These are phyloP conservation scores for Leptoteleia sp. DNA, from an alignment of 1,140 invertebrate species.

Conservation along the genomic window DNA sequence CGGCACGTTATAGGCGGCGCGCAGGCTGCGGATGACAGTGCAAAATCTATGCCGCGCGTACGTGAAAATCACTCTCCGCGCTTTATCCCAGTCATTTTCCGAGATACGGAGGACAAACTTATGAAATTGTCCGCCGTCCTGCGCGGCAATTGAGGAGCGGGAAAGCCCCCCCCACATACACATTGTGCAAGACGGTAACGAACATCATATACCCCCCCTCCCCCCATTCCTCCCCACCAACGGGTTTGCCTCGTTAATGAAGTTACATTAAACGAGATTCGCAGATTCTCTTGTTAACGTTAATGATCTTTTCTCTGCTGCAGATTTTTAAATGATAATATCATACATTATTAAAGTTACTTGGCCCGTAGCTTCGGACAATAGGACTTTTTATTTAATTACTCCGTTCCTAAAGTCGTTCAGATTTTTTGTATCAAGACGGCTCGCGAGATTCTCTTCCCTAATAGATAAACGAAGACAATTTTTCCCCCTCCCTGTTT, in stretches of 20 bases:
- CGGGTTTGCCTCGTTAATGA: conserved; percentile 36
- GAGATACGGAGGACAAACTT: conserved; percentile 11
- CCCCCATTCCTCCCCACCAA: too few relatives aligned
- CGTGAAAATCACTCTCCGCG: conserved; percentile 12
- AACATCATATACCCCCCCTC: too few relatives aligned
- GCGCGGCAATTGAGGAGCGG: conserved; percentile 1
- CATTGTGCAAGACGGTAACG: conserved; percentile 29
- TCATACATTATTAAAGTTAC: conserved; percentile 20
- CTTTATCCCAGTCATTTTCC: conserved; percentile 7
- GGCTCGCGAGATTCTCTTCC: too few relatives aligned
- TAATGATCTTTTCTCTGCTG: conserved; percentile 43
- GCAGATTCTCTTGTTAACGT: conserved; percentile 27
- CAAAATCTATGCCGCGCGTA: conserved; percentile 23
- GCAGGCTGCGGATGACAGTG: conserved; percentile 13
- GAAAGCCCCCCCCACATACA: conserved; percentile 11
- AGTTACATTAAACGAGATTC: conserved; percentile 32
- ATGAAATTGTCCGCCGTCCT: not conserved
- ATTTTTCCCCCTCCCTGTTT: too few relatives aligned
- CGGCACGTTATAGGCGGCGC: not conserved
- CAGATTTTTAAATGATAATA: conserved; percentile 35
- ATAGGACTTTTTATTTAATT: conserved; percentile 27
- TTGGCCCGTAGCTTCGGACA: not conserved
- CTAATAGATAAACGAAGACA: too few relatives aligned
- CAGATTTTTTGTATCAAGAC: too few relatives aligned
- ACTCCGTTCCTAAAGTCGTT: too few relatives aligned